Percentiles rank a stretch among this genome's conserved stretches.
phyloP scores from a whole-genome alignment of 2,888 invertebrate species.

The Pemphredon lugubris region DNA sequence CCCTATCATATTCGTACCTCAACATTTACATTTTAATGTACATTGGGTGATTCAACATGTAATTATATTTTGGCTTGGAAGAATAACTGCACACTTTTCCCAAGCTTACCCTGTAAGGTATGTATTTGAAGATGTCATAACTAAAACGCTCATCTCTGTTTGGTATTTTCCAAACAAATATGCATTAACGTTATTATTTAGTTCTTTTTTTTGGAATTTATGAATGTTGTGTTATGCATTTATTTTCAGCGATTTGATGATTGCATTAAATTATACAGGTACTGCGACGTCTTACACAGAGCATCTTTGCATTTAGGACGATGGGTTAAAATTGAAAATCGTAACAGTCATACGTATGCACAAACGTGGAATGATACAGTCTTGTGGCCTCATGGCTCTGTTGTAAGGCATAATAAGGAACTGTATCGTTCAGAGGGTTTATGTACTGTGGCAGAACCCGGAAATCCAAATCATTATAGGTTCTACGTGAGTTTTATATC shows the following conservation, averaged over 20 bases:
- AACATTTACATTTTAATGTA: slow-evolving; percentile 89
- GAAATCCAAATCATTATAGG: slow-evolving; percentile 89
- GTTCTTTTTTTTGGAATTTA: too few relatives aligned
- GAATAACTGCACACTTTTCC: slow-evolving; percentile 84
- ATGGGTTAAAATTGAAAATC: slow-evolving; percentile 86
- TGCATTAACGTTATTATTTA: too few relatives aligned
- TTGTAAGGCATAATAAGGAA: slow-evolving; percentile 88
- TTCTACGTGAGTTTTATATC: slow-evolving; percentile 92
- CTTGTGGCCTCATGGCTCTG: slow-evolving; percentile 89
- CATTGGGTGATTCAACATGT: slow-evolving; percentile 93
- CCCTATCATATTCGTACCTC: slow-evolving; percentile 78
- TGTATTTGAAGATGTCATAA: slow-evolving; percentile 29
- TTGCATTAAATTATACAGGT: slow-evolving; percentile 74
- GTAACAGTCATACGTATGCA: slow-evolving; percentile 83
- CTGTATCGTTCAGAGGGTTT: slow-evolving; percentile 89
- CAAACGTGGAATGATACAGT: slow-evolving; percentile 84
- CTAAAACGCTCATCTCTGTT: background rate
- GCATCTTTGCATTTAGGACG: slow-evolving; percentile 94
- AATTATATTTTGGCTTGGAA: slow-evolving; percentile 91
- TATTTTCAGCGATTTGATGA: background rate
- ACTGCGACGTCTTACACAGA: slow-evolving; percentile 94
- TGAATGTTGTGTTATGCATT: too few relatives aligned
- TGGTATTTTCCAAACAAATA: too few relatives aligned
- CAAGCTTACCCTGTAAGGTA: slow-evolving; percentile 84
- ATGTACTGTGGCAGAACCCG: slow-evolving; percentile 94